Evolutionary conservation across 2,888 invertebrate species (phyloP).

Genomic region (Drosophila robusta): DNA sequence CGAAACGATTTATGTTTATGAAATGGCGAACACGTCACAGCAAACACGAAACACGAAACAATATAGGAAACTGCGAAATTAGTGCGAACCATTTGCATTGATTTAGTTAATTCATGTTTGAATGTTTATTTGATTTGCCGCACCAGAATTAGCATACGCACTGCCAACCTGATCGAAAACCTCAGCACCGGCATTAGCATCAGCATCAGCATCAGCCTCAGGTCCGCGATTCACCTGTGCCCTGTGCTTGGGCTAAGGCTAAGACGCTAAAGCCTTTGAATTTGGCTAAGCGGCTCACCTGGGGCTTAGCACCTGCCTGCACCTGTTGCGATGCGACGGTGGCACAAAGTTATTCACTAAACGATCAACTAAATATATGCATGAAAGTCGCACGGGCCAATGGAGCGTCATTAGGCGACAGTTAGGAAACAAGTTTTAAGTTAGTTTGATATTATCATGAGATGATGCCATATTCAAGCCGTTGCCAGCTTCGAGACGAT

Average conservation of each 20-base stretch:
- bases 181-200: neutral
- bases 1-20: conserved; percentile 10
- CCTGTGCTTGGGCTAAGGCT: conserved; percentile 2
- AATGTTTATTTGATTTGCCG: conserved; percentile 60
- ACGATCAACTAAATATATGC: conserved; percentile 58
- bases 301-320: conserved; percentile 25
- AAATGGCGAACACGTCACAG: conserved; percentile 3
- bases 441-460: conserved; percentile 27
- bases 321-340: conserved; percentile 60
- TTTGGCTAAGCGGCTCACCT: conserved; percentile 1
- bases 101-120: conserved; percentile 67
- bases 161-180: conserved; percentile 32
- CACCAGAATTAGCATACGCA: conserved; percentile 28
- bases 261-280: neutral
- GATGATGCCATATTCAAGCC: conserved; percentile 45
- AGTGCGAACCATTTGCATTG: conserved; percentile 77
- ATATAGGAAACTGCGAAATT: conserved; percentile 62
- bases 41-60: conserved; percentile 18
- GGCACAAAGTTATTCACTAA: conserved; percentile 47
- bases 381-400: conserved; percentile 65
- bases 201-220: neutral
- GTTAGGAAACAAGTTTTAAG: conserved; percentile 62
- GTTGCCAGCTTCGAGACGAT: conserved; percentile 23
- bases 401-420: conserved; percentile 58
- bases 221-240: conserved; percentile 7